phyloP scores from a whole-genome alignment of 2,888 invertebrate species.

The Hirtodrosophila cameraria region DNA sequence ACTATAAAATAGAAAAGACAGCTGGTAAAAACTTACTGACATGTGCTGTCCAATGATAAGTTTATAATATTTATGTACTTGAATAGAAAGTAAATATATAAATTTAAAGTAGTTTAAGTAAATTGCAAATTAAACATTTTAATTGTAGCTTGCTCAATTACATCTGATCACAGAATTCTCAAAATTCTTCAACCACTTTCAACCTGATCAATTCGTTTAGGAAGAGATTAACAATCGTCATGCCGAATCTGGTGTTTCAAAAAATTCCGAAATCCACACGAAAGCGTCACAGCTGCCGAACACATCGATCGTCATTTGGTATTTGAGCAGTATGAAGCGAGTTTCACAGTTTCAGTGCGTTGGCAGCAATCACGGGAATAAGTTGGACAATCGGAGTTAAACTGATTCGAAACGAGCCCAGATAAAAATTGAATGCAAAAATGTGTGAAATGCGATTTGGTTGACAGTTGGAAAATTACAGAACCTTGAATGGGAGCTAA shows the following conservation, averaged over 20 bases:
- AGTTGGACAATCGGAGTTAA: slow-evolving; percentile 35
- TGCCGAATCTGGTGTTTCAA: not conserved
- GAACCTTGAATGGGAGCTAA: slow-evolving; percentile 56
- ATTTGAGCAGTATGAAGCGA: slow-evolving; percentile 36
- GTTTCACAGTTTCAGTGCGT: slow-evolving; percentile 48
- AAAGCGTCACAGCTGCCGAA: slow-evolving; percentile 42
- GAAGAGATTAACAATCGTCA: not conserved
- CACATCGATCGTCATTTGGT: slow-evolving; percentile 50
- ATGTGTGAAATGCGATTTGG: slow-evolving; percentile 41
- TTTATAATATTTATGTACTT: too few relatives aligned
- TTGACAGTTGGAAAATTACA: slow-evolving; percentile 56
- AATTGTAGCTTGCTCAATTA: too few relatives aligned
- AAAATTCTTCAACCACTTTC: not conserved
- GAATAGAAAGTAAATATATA: too few relatives aligned
- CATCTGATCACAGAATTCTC: too few relatives aligned
- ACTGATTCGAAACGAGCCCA: not conserved
- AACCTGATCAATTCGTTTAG: not conserved
- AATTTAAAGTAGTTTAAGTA: too few relatives aligned
- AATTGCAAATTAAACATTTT: too few relatives aligned
- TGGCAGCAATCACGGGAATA: slow-evolving; percentile 62
- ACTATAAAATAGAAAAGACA: not conserved
- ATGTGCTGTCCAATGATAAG: too few relatives aligned
- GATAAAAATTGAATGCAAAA: slow-evolving; percentile 25
- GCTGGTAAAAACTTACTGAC: not conserved
- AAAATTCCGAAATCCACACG: slow-evolving; percentile 27